Base-by-base conservation (phyloP, 2,888 invertebrate species). In the Mamestra brassicae region DNA sequence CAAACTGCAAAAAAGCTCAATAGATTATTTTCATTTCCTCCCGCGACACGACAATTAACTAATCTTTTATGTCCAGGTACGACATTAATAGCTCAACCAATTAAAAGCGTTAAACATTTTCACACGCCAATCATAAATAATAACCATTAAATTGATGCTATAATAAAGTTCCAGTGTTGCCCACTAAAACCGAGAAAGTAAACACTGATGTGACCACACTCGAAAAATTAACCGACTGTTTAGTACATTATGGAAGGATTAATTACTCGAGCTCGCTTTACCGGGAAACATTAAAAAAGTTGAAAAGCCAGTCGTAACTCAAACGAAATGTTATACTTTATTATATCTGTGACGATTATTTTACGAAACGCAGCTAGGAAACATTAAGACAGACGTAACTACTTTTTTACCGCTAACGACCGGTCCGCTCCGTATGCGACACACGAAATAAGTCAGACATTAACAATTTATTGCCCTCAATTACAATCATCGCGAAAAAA, bases 401-500 rank as follows among this genome's bases (percentile, higher is more conserved):
- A 90, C 90, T 90, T 93, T 94, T 93, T 91, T 90, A 90, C 92
- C 90, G 89, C 90, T 92, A 92, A 92, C 93, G 91, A 93, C 93
- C 91, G 89, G 91, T 88, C 87, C 90, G 86, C 88, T 13, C 86
- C 83, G 85, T 84, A 87, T 87, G 90, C 87, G 89, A 90, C 90
- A 92, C 89, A 92, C 91, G 91, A 91, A 92, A 92, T 93, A 93
- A 93, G 92, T 90, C 92, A 86, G 93, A 92, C 94, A 93, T 92
- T 92, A 93, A 94, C 92, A 93, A 96, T 95, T 95, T 95, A 96
- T 94, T 92, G 92, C 93, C 94, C 92, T 92, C 95, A 95, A 95
- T 95, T 95, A 96, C 94, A 94, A 94, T 94, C 92, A 94, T 93
- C 91, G 94, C 93, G 92, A 94, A 96, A 94, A 95, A 96, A 94